Percentiles rank a stretch among this genome's conserved stretches.
Evolutionary conservation across 1,140 invertebrate species (phyloP).

Genomic region (Apis laboriosa): DNA sequence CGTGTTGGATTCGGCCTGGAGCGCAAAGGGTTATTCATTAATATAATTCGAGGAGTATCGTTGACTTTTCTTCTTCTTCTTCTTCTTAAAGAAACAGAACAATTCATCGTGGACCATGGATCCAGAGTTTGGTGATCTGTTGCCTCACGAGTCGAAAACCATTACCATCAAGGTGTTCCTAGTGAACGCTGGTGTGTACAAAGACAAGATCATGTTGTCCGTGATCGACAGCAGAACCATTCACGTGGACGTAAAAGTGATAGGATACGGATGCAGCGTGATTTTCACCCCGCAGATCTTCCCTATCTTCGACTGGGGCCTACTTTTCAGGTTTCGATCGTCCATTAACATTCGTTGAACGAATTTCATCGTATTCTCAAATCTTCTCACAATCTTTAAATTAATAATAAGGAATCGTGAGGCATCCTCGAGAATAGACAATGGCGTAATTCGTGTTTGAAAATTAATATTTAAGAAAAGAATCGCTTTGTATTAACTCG

Average conservation of each 20-base stretch:
- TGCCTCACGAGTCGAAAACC: constrained; percentile 57
- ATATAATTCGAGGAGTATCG: neutral
- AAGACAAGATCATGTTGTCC: constrained; percentile 67
- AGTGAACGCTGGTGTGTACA: constrained; percentile 70
- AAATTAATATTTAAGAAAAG: too few species aligned
- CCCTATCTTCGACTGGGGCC: constrained; percentile 76
- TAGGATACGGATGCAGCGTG: constrained; percentile 76
- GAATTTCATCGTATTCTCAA: too few species aligned
- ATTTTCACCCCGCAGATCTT: constrained; percentile 74
- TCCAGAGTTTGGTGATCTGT: constrained; percentile 56
- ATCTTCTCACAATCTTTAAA: neutral
- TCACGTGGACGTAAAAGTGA: constrained; percentile 60
- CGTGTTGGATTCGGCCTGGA: too few species aligned
- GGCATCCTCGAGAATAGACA: too few species aligned
- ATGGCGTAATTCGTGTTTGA: too few species aligned
- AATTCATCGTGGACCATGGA: constrained; percentile 57
- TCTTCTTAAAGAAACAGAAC: constrained; percentile 50
- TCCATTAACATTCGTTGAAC: neutral
- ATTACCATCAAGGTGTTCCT: constrained; percentile 69
- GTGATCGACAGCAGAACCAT: constrained; percentile 66
- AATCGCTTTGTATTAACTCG: too few species aligned
- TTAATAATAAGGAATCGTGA: neutral
- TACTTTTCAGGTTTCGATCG: constrained; percentile 67
- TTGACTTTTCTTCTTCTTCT: neutral
- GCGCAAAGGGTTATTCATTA: too few species aligned